phyloP scores from a whole-genome alignment of 2,113 vertebrate genomes.

The Leucoraja erinaceus region DNA sequence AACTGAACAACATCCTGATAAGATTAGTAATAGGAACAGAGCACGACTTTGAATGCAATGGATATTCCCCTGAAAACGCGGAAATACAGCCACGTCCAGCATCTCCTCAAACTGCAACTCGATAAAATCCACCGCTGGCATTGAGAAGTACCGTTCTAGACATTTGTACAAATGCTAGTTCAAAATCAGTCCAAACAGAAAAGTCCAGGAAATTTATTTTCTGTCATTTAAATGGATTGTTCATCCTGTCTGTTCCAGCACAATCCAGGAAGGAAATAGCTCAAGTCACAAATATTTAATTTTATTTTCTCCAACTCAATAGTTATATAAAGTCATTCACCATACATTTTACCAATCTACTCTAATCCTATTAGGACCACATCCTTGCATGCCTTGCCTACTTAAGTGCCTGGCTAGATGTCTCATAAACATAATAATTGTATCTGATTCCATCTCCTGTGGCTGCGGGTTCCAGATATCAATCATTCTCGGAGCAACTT shows the following conservation, averaged over 20 bases:
- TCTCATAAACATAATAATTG: too few relatives aligned
- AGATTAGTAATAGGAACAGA: neutral
- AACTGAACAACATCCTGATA: neutral
- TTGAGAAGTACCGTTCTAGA: neutral
- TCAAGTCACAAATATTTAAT: neutral
- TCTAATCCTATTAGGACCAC: too few relatives aligned
- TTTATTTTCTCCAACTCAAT: neutral
- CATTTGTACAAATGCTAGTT: neutral
- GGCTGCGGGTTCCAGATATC: too few relatives aligned
- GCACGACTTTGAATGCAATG: neutral
- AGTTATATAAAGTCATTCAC: too few relatives aligned
- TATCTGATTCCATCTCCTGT: too few relatives aligned
- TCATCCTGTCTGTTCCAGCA: neutral
- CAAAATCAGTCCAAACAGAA: neutral
- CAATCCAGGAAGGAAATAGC: neutral
- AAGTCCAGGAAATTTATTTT: neutral
- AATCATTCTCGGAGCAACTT: too few relatives aligned
- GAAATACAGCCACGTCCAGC: neutral
- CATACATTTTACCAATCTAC: too few relatives aligned
- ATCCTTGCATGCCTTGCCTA: too few relatives aligned
- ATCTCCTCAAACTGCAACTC: neutral
- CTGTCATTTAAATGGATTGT: neutral
- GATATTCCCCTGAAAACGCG: neutral
- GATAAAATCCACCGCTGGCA: neutral
- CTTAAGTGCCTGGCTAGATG: too few relatives aligned